Evolutionary conservation across 2,888 invertebrate genomes (phyloP).

Genomic region (Euphydryas editha): DNA sequence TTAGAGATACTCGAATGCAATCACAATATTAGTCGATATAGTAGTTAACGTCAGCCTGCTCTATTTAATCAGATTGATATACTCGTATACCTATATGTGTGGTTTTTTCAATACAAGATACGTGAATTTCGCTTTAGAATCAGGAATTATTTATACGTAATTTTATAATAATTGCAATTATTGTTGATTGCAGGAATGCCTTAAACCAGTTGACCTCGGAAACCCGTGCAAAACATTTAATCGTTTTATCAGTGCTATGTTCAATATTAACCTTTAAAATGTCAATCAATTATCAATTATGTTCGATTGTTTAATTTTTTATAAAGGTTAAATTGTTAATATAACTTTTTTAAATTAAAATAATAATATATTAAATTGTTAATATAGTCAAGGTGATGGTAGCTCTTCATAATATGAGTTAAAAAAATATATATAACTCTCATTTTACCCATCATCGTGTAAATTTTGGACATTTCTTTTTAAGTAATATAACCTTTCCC

Average conservation of each 20-base stretch:
- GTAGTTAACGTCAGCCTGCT: neutral
- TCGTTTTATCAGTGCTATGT: slow-evolving; percentile 41
- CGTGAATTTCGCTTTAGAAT: neutral
- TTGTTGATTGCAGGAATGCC: slow-evolving; percentile 20
- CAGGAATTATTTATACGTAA: neutral
- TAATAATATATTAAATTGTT: too few relatives aligned
- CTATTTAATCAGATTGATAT: neutral
- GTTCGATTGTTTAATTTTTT: neutral
- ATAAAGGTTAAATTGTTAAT: neutral
- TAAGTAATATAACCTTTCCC: too few relatives aligned
- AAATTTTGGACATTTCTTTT: too few relatives aligned
- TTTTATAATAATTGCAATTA: slow-evolving; percentile 14
- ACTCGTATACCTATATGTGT: neutral
- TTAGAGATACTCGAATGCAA: neutral
- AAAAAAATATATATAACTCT: too few relatives aligned
- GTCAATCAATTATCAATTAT: neutral
- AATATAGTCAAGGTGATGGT: too few relatives aligned
- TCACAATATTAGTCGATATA: neutral
- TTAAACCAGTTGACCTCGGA: slow-evolving; percentile 53
- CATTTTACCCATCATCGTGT: too few relatives aligned
- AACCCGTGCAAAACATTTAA: slow-evolving; percentile 49
- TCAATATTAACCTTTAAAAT: slow-evolving; percentile 18
- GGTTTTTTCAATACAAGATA: neutral
- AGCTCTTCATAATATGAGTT: too few relatives aligned
- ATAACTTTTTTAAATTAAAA: too few relatives aligned